Evolutionary conservation across 2,113 vertebrate genomes (phyloP), one percentile per base, ranked within the genome.

Genomic region (Trematocara nigrifrons): DNA sequence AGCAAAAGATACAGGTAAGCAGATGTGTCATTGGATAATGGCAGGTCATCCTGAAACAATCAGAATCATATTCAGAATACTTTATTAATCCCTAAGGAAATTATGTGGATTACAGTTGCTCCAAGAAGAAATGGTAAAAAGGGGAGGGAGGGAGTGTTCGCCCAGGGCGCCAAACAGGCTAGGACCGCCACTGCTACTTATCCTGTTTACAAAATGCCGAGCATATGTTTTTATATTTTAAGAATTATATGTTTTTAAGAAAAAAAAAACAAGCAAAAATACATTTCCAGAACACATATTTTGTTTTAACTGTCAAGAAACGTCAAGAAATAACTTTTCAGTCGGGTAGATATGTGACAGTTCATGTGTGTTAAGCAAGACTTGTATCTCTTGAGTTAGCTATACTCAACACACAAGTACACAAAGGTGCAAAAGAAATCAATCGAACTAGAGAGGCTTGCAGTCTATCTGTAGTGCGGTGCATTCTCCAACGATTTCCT

Each of bases 401-500:
- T 61, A 16, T 15, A 7, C 66, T 86, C 35, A 35, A 83, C 91
- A 86, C 87, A 83, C 80, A 64, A 45, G 29, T 81, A 84, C 87
- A 87, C 66, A 92, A 80, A 90, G 86, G 81, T 66, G 81, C 83
- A 81, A 85, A 76, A 74, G 89, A 93, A 93, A 95, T 95, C 94
- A 95, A 95, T 96, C 3, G 86, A 90, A 86, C 29, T 26, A 80
- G 69, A 79, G 88, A 64, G 89, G 86, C 87, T 90, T 40, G 86
- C 81, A 84, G 92, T 87, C 90, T 78, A 93, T 96, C 95, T 88
- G 95, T 95, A 94, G 87, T 88, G 87, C 42, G 90, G 86, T 81
- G 93, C 92, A 85, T 95, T 94, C 90, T 74, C 79, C 87, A 97
- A 96, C 84, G 96, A 97, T 96, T 96, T 96, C 88, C 96, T 96